Evolutionary conservation across 2,797 vertebrate genomes (phyloP), one percentile per base, ranked within the genome.

Genomic region (Pelochelys cantorii): DNA sequence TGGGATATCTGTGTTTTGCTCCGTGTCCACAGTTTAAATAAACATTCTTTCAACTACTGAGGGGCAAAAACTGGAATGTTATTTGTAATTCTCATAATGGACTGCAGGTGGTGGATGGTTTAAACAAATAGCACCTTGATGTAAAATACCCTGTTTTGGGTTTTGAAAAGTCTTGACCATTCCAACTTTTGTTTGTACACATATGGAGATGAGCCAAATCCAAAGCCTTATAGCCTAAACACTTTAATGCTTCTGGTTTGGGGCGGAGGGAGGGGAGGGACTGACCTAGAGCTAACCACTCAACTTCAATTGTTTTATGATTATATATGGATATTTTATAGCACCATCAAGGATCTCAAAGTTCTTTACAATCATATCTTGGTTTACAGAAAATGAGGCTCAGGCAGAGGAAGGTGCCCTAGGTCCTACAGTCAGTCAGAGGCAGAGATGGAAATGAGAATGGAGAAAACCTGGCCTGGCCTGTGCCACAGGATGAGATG

Each of bases 401-500:
- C 59, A 79, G 83, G 57, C 1, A 82, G 15, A 31, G 23, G 55
- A 68, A 84, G 27, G 65, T 55, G 25, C 3, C 20, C 17, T 29
- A 79, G 75, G 56, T 74, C 84, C 86, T n/a, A 84, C 23, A 86
- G 81, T 87, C 86, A 87, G 34, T 55, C 80, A 93, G 84, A 86
- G 37, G 71, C 79, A 89, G 85, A 81, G 60, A 81, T 85, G 86
- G 54, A 53, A 95, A 87, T 17, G 65, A 88, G 83, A 90, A 85
- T 23, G 15, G 11, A 85, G 55, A 80, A 77, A 55, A 81, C 86
- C 85, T 37, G 53, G 52, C 31, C 89, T 92, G 34, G 52, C 31
- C 89, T 92, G 34, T 79, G 92, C 92, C 85, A 91, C 81, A 92
- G 94, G 59, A 78, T 80, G 60, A 62, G 56, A 62, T 22, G 88